phyloP scores from a whole-genome alignment of 2,113 vertebrate genomes.

The Petromus typicus region DNA sequence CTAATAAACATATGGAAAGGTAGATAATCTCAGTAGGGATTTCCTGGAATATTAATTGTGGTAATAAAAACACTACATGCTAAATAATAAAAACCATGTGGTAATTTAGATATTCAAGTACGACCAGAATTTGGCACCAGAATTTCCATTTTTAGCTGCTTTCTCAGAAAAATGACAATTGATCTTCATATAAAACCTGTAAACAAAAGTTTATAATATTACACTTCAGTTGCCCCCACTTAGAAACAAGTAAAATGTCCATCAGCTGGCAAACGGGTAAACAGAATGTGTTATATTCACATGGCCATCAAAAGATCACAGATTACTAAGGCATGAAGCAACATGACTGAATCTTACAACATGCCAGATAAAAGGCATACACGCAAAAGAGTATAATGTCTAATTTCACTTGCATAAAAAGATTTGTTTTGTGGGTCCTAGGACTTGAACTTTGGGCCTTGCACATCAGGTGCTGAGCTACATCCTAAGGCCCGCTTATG shows the following conservation, averaged over 20 bases:
- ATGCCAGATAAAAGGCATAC: not conserved
- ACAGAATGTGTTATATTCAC: not conserved
- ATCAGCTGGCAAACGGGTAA: not conserved
- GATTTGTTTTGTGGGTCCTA: not conserved
- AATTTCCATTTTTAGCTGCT: not conserved
- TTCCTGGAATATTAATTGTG: not conserved
- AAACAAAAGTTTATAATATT: not conserved
- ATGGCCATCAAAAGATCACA: not conserved
- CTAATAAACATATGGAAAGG: not conserved
- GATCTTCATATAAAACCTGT: not conserved
- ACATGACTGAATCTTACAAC: not conserved
- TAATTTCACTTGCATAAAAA: not conserved
- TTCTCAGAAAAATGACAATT: constrained; percentile 10
- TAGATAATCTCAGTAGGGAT: not conserved
- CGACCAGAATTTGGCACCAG: not conserved
- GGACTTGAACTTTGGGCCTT: not conserved
- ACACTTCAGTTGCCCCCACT: not conserved
- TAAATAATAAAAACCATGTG: not conserved
- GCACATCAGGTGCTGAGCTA: not conserved
- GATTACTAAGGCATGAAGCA: not conserved
- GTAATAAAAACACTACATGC: not conserved
- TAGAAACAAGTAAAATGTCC: constrained; percentile 9
- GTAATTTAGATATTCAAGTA: not conserved
- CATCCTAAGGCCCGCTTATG: not conserved
- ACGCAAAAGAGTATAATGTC: not conserved